These are phyloP conservation scores for Hecatera dysodea DNA, from an alignment of 2,888 invertebrate species.

Conservation along the genomic window DNA sequence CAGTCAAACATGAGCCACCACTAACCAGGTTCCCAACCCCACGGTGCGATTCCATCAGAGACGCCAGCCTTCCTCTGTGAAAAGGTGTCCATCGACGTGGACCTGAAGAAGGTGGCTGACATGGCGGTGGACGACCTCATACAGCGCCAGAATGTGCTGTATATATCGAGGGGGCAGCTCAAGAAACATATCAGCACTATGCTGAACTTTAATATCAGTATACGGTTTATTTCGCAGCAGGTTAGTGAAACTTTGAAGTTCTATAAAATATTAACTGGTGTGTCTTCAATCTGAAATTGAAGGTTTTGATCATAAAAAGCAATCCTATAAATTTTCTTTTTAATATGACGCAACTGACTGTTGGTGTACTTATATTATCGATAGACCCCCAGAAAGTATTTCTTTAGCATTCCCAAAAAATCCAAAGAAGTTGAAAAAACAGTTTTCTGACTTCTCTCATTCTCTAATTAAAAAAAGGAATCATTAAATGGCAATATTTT, in stretches of 20 bases:
- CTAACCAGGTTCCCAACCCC: conserved; percentile 76
- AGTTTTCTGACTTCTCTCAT: too few relatives aligned
- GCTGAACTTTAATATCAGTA: conserved; percentile 96
- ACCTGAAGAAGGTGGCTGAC: conserved; percentile 97
- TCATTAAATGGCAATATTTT: too few relatives aligned
- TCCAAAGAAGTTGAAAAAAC: too few relatives aligned
- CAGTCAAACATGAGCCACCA: conserved; percentile 26
- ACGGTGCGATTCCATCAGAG: conserved; percentile 92
- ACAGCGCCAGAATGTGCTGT: conserved; percentile 95
- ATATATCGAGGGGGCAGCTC: conserved; percentile 96
- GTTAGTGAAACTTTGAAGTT: conserved; percentile 77
- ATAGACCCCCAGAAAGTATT: too few relatives aligned
- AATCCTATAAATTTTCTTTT: too few relatives aligned
- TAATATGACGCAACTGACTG: too few relatives aligned
- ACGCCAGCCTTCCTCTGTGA: conserved; percentile 98
- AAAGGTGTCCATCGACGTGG: conserved; percentile 96
- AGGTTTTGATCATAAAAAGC: too few relatives aligned
- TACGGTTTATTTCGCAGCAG: conserved; percentile 97
- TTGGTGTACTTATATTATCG: too few relatives aligned
- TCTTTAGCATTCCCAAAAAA: too few relatives aligned
- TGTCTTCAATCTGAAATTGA: too few relatives aligned
- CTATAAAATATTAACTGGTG: too few relatives aligned
- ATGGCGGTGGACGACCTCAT: conserved; percentile 96
- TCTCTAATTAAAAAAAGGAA: too few relatives aligned
- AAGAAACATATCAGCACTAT: conserved; percentile 98